Conservation (phyloP, 2,888 invertebrate species). For the Agonum fuliginosum region DNA sequence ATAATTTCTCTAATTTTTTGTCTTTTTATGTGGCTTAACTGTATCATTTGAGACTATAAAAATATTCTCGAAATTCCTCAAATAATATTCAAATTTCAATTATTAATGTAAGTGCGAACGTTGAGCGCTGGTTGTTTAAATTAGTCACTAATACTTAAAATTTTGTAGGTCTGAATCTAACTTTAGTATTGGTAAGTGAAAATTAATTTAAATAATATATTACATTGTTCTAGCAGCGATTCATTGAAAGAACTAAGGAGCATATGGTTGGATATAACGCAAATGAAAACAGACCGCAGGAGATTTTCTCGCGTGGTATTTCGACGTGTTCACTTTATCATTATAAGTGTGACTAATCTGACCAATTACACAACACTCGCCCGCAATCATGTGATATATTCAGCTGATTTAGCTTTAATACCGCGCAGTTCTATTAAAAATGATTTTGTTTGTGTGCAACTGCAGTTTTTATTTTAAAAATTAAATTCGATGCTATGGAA, state of each 20-base stretch:
- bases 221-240: not conserved
- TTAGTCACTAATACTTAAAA: too few species aligned
- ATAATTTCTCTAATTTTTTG: too few species aligned
- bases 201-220: not conserved
- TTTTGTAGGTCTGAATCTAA: too few species aligned
- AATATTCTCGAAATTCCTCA: too few species aligned
- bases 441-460: not conserved
- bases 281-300: not conserved
- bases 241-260: not conserved
- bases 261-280: not conserved
- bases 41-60: too few species aligned
- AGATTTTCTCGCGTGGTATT: not conserved
- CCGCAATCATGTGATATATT: not conserved
- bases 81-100: too few species aligned
- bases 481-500: too few species aligned
- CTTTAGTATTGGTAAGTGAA: too few species aligned
- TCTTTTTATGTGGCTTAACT: too few species aligned
- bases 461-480: too few species aligned
- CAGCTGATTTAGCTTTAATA: not conserved
- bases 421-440: not conserved
- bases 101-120: too few species aligned
- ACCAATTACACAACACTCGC: not conserved
- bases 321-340: not conserved
- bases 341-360: not conserved
- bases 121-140: too few species aligned